A percentile compares a stretch with the other conserved stretches of the same genome.
Evolutionary conservation across 2,113 vertebrate genomes (phyloP).

Genomic region (Vimba vimba): DNA sequence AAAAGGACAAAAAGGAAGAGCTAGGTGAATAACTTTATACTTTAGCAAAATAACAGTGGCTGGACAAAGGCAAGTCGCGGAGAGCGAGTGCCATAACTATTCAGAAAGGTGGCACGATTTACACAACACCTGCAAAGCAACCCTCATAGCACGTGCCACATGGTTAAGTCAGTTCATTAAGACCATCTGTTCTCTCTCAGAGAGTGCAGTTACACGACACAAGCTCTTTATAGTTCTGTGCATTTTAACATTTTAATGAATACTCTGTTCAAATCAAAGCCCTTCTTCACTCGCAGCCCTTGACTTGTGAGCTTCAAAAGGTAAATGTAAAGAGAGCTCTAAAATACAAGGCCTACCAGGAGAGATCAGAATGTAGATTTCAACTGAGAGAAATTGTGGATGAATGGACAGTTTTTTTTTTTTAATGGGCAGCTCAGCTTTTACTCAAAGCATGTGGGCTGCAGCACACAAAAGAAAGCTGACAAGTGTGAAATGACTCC

Average conservation of each 20-base stretch:
- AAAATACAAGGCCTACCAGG: not conserved
- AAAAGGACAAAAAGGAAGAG: not conserved
- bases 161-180: slow-evolving; percentile 16
- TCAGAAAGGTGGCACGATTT: not conserved
- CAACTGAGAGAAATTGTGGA: not conserved
- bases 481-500: slow-evolving; percentile 58
- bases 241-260: slow-evolving; percentile 20
- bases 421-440: not conserved
- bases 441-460: slow-evolving; percentile 46
- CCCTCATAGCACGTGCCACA: not conserved
- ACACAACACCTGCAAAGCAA: not conserved
- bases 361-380: slow-evolving; percentile 6
- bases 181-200: not conserved
- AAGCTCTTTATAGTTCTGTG: slow-evolving; percentile 14
- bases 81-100: not conserved
- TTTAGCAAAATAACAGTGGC: not conserved
- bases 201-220: slow-evolving; percentile 5
- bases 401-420: slow-evolving; percentile 9
- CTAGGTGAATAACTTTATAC: not conserved
- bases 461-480: slow-evolving; percentile 44
- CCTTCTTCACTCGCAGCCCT: not conserved
- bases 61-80: not conserved
- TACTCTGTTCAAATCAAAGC: not conserved
- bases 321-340: slow-evolving; percentile 1
- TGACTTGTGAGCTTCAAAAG: slow-evolving; percentile 12